These are phyloP conservation scores for Rostratula benghalensis DNA, from an alignment of 2,113 vertebrate species.

Conservation along the genomic window DNA sequence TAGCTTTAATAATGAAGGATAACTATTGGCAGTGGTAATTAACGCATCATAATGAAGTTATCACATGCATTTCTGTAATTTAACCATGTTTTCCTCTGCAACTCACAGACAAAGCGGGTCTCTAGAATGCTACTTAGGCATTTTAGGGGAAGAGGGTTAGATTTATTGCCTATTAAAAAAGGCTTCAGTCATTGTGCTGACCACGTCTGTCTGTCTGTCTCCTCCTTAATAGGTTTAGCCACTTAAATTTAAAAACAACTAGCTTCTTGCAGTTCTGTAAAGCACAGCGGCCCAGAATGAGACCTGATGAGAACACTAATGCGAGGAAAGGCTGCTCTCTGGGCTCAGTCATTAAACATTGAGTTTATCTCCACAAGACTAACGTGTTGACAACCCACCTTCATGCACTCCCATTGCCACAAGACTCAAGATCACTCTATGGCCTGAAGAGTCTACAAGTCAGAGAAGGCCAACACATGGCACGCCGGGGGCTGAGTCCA, in stretches of 20 bases:
- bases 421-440: background rate
- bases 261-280: background rate
- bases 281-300: background rate
- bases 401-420: background rate
- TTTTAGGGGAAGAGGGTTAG: background rate
- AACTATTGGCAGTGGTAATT: background rate
- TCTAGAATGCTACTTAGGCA: background rate
- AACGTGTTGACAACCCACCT: background rate
- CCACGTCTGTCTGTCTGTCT: background rate
- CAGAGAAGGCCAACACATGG: background rate
- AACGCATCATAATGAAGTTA: background rate
- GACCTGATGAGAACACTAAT: background rate
- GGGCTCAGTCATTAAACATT: background rate
- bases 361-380: background rate
- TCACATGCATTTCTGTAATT: background rate
- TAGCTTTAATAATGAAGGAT: background rate
- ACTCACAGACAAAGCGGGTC: background rate
- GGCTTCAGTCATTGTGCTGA: background rate
- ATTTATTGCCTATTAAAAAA: background rate
- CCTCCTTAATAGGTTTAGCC: background rate
- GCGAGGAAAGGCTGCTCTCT: background rate
- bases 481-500: rapidly evolving
- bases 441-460: background rate
- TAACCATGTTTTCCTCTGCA: background rate
- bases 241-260: background rate